Conservation (phyloP, 2,113 vertebrate species). For the Tetrax tetrax region DNA sequence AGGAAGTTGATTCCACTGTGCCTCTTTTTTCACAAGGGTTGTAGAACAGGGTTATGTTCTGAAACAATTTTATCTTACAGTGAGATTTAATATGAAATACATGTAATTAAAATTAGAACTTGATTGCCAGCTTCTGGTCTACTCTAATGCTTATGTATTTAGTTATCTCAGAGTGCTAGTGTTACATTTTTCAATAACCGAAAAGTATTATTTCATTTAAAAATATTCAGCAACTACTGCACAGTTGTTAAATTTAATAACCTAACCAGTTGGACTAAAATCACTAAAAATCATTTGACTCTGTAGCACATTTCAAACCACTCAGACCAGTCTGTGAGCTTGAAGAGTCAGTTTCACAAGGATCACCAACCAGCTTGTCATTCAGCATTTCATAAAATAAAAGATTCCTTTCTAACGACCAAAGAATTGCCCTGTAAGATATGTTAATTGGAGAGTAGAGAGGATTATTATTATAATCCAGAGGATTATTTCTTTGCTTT, state of each 20-base stretch:
- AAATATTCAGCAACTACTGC: background rate
- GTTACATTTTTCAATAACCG: conserved; percentile 1
- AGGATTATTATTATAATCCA: background rate
- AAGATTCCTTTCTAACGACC: background rate
- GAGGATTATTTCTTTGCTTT: too few relatives aligned
- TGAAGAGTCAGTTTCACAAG: background rate
- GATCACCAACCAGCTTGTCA: background rate
- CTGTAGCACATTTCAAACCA: background rate
- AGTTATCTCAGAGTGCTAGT: background rate
- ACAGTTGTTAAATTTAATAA: conserved; percentile 13
- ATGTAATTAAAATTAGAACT: conserved; percentile 38
- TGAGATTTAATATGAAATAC: conserved; percentile 6
- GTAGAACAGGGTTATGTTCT: background rate
- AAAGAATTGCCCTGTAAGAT: background rate
- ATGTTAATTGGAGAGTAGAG: background rate
- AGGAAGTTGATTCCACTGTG: background rate
- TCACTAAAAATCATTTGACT: background rate
- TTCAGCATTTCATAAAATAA: background rate
- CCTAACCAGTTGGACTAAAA: background rate
- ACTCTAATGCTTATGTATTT: background rate
- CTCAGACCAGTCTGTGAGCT: background rate
- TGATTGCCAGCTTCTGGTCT: background rate
- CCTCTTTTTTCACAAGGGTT: background rate
- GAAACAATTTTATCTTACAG: background rate
- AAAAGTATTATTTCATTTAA: background rate